phyloP scores from a whole-genome alignment of 1,140 invertebrate genomes.

The Drosophila funebris region DNA sequence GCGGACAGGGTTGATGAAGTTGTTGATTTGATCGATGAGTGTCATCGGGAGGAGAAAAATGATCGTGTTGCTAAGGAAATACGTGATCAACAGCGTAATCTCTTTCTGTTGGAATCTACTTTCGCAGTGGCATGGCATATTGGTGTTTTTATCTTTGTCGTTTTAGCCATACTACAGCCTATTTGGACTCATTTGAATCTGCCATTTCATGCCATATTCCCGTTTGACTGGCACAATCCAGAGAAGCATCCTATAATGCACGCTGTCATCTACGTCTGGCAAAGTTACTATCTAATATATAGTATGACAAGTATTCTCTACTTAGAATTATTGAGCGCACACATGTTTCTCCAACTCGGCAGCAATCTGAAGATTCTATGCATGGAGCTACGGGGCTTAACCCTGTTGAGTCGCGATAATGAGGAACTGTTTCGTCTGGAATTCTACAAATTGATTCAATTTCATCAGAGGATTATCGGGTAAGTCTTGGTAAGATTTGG shows the following conservation, averaged over 20 bases:
- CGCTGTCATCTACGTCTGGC: conserved; percentile 19
- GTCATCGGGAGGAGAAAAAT: not conserved
- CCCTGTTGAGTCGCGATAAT: not conserved
- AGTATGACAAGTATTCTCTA: conserved; percentile 5
- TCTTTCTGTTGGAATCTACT: not conserved
- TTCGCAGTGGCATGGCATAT: conserved; percentile 1
- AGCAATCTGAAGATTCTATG: conserved; percentile 27
- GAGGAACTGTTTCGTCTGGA: not conserved
- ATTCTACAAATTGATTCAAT: not conserved
- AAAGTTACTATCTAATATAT: not conserved
- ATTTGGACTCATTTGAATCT: conserved; percentile 34
- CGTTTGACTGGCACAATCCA: conserved; percentile 43
- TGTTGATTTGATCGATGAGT: conserved; percentile 26
- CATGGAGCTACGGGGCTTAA: conserved; percentile 32
- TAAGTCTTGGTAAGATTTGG: not conserved
- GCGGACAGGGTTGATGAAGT: conserved; percentile 37
- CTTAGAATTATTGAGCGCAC: conserved; percentile 8
- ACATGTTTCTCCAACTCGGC: conserved; percentile 39
- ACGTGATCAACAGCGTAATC: conserved; percentile 11
- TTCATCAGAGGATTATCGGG: conserved; percentile 50
- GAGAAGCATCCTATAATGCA: conserved; percentile 12
- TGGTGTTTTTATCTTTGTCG: not conserved
- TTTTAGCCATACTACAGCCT: conserved; percentile 25
- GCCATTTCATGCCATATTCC: conserved; percentile 46
- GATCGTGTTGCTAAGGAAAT: not conserved